Percentiles rank a stretch among this genome's conserved stretches.
Evolutionary conservation across 2,888 invertebrate genomes (phyloP).

Genomic region (Drosophila formosana): DNA sequence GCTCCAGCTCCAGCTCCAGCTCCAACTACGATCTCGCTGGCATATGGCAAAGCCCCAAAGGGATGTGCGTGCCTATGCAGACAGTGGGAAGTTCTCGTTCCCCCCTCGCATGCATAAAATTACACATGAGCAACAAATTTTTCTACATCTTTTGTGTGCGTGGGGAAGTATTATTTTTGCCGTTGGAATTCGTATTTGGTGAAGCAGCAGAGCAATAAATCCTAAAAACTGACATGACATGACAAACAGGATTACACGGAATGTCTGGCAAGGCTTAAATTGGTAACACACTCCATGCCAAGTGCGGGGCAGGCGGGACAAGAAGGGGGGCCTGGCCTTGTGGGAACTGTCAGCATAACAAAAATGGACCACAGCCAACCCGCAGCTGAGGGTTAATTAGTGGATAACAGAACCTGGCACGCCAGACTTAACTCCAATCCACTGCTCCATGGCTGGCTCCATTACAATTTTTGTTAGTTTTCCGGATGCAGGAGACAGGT

Average conservation of each 20-base stretch:
- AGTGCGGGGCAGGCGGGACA: slow-evolving; percentile 2
- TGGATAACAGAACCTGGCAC: slow-evolving; percentile 62
- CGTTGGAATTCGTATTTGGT: slow-evolving; percentile 66
- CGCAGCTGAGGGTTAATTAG: slow-evolving; percentile 77
- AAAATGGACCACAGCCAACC: slow-evolving; percentile 55
- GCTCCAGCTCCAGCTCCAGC: slow-evolving; percentile 1
- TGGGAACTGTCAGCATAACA: slow-evolving; percentile 56
- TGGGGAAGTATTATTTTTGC: slow-evolving; percentile 49
- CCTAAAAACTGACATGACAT: slow-evolving; percentile 84
- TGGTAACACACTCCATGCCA: slow-evolving; percentile 69
- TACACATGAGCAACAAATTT: slow-evolving; percentile 62
- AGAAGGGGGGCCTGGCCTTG: slow-evolving; percentile 1
- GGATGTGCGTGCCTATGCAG: slow-evolving; percentile 41
- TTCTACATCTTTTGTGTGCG: slow-evolving; percentile 43
- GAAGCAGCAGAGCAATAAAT: slow-evolving; percentile 76
- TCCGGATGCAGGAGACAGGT: slow-evolving; percentile 61
- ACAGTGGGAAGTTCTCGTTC: neutral
- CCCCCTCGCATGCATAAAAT: slow-evolving; percentile 62
- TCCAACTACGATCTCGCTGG: slow-evolving; percentile 19
- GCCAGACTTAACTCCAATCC: slow-evolving; percentile 24
- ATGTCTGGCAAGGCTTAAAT: slow-evolving; percentile 77
- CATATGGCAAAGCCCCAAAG: slow-evolving; percentile 16
- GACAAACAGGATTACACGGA: slow-evolving; percentile 83
- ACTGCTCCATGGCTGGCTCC: slow-evolving; percentile 40
- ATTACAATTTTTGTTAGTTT: slow-evolving; percentile 69